phyloP scores from a whole-genome alignment of 2,113 vertebrate genomes.

The Trematomus loennbergii region DNA sequence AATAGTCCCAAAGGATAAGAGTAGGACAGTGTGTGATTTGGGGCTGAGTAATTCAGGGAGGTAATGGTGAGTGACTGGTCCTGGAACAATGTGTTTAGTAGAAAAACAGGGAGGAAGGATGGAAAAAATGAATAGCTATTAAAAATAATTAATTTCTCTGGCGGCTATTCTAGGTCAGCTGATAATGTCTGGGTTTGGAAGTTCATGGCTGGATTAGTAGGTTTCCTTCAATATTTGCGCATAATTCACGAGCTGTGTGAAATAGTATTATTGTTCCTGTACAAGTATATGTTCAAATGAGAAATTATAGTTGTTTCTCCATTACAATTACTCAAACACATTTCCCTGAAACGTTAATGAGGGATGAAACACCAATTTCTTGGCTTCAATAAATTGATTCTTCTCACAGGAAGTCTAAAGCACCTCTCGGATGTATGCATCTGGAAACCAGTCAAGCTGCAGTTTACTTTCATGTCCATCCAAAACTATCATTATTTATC shows the following conservation, averaged over 20 bases:
- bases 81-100: constrained; percentile 44
- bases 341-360: too few relatives aligned
- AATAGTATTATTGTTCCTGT: not conserved
- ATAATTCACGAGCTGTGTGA: too few relatives aligned
- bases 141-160: constrained; percentile 18
- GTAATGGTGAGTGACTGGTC: constrained; percentile 44
- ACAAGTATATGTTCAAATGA: constrained; percentile 3
- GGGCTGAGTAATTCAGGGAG: constrained; percentile 54
- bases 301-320: not conserved
- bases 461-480: too few relatives aligned
- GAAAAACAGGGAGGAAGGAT: constrained; percentile 46
- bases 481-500: too few relatives aligned
- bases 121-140: constrained; percentile 39
- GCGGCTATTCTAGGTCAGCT: not conserved
- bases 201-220: constrained; percentile 16
- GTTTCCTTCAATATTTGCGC: constrained; percentile 5
- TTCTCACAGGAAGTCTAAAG: not conserved
- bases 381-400: not conserved
- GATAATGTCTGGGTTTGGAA: not conserved
- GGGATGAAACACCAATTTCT: not conserved
- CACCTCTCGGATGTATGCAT: too few relatives aligned
- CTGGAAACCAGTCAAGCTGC: too few relatives aligned
- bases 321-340: not conserved
- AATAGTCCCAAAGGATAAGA: constrained; percentile 29
- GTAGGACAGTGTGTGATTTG: constrained; percentile 16